These are phyloP conservation scores for Phyto melanocephala DNA, from an alignment of 2,888 invertebrate species.

Conservation along the genomic window DNA sequence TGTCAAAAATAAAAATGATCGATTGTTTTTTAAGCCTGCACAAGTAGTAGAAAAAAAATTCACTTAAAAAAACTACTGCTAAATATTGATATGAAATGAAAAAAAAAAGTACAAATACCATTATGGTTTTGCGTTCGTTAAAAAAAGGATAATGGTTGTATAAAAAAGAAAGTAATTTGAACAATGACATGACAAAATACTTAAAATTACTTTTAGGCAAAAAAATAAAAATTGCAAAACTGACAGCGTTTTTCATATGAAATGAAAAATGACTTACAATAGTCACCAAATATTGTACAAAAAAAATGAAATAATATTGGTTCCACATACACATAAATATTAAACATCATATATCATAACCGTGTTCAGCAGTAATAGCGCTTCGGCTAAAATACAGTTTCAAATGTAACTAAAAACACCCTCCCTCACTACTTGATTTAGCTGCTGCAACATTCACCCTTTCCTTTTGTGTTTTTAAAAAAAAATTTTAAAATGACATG, in stretches of 20 bases:
- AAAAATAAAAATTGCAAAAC: slow-evolving; percentile 18
- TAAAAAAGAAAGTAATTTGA: slow-evolving; percentile 38
- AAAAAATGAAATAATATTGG: slow-evolving; percentile 31
- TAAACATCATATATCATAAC: slow-evolving; percentile 63
- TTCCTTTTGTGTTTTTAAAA: slow-evolving; percentile 20
- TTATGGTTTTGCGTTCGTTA: slow-evolving; percentile 49
- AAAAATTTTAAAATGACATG: slow-evolving; percentile 42
- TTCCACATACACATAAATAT: slow-evolving; percentile 47
- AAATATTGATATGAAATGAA: slow-evolving; percentile 69
- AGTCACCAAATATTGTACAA: neutral
- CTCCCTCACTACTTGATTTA: slow-evolving; percentile 16
- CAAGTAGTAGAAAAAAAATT: slow-evolving; percentile 69
- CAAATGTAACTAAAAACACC: neutral
- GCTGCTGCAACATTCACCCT: slow-evolving; percentile 40
- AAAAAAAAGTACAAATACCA: slow-evolving; percentile 24
- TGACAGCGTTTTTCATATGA: slow-evolving; percentile 41
- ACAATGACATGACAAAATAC: slow-evolving; percentile 64
- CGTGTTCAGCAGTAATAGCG: slow-evolving; percentile 31
- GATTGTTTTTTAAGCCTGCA: slow-evolving; percentile 65
- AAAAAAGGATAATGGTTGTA: slow-evolving; percentile 38
- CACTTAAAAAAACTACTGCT: slow-evolving; percentile 72
- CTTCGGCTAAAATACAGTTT: too few species aligned
- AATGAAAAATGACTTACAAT: slow-evolving; percentile 60
- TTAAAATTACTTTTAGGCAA: slow-evolving; percentile 54
- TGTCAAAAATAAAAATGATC: slow-evolving; percentile 65